Evolutionary conservation across 2,888 invertebrate species (phyloP).

Genomic region (Trachelus tabidus): DNA sequence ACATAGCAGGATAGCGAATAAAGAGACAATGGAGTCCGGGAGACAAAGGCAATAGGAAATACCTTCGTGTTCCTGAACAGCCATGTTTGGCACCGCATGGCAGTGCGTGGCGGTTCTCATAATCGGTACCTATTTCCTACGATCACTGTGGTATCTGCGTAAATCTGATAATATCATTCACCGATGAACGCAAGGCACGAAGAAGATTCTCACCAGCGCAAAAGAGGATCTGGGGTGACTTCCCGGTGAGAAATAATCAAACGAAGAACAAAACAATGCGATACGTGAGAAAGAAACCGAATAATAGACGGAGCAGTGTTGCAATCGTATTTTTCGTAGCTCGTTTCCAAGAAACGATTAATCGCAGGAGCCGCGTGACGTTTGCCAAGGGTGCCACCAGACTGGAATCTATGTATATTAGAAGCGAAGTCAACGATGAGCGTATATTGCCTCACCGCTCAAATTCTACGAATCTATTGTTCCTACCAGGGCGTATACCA

Average conservation of each 20-base stretch:
- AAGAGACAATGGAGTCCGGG: slow-evolving; percentile 19
- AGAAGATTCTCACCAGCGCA: neutral
- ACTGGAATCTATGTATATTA: neutral
- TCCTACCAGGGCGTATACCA: neutral
- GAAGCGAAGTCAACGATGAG: neutral
- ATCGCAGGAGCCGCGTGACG: neutral
- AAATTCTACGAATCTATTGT: neutral
- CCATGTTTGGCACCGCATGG: neutral
- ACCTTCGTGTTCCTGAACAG: slow-evolving; percentile 18
- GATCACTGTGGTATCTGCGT: neutral
- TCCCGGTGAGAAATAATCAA: neutral
- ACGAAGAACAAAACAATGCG: neutral
- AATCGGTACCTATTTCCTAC: neutral
- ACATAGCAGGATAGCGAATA: neutral
- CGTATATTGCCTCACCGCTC: neutral
- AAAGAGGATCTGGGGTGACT: neutral
- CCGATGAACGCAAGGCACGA: neutral
- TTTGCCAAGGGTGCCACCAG: neutral
- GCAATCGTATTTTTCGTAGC: neutral
- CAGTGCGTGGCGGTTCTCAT: neutral
- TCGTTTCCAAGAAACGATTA: neutral
- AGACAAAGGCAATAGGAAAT: slow-evolving; percentile 31
- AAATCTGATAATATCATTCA: neutral
- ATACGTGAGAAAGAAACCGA: neutral
- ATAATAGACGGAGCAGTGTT: neutral